phyloP scores from a whole-genome alignment of 2,888 invertebrate species.

The Hydrotaea cyrtoneurina region DNA sequence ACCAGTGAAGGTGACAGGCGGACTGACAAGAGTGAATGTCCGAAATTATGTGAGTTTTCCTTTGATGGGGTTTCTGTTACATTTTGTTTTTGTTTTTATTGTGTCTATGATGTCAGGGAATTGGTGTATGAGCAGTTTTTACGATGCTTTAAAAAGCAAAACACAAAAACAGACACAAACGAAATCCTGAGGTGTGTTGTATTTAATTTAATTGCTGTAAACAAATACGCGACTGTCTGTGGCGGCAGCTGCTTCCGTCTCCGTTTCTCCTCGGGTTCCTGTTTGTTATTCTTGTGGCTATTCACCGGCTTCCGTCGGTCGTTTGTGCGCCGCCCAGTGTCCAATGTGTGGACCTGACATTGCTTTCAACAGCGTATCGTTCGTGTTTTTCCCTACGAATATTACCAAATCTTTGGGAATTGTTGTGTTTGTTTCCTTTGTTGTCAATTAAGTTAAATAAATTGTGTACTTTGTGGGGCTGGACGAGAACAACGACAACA shows the following conservation, averaged over 20 bases:
- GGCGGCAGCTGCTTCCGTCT: neutral
- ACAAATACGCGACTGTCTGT: slow-evolving; percentile 12
- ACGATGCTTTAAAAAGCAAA: slow-evolving; percentile 11
- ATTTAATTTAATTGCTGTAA: slow-evolving; percentile 46
- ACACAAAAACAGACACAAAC: neutral
- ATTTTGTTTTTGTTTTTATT: slow-evolving; percentile 25
- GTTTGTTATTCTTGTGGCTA: slow-evolving; percentile 8
- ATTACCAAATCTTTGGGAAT: slow-evolving; percentile 47
- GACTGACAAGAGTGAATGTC: neutral
- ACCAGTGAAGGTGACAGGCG: neutral
- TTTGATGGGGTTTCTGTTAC: slow-evolving; percentile 10
- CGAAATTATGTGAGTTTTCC: neutral
- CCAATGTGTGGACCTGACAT: slow-evolving; percentile 43
- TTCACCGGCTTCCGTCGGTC: neutral
- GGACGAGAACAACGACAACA: neutral
- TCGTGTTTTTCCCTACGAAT: slow-evolving; percentile 1
- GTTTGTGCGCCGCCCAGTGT: neutral
- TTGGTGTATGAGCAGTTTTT: neutral
- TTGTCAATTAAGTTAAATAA: slow-evolving; percentile 30
- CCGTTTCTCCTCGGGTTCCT: neutral
- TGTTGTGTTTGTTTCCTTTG: neutral
- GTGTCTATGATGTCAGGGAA: neutral
- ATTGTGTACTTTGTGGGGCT: neutral
- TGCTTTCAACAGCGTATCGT: neutral
- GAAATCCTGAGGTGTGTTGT: slow-evolving; percentile 56